These are phyloP conservation scores for Aphrophora alni DNA, from an alignment of 2,888 invertebrate species.

Conservation along the genomic window DNA sequence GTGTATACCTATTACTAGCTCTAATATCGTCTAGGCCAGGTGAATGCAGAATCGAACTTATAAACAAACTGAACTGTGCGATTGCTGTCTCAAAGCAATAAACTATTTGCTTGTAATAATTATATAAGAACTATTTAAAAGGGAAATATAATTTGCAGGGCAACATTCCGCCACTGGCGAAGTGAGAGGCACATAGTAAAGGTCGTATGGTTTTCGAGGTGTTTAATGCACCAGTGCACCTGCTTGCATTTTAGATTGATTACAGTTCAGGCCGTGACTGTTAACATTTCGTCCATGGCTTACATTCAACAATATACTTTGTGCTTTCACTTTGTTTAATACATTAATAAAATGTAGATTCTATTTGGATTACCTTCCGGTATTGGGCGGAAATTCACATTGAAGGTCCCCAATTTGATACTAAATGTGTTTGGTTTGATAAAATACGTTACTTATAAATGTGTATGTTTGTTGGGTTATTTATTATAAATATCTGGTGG, in stretches of 20 bases:
- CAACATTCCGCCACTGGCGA: neutral
- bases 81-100: neutral
- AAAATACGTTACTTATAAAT: too few species aligned
- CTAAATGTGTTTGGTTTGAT: too few species aligned
- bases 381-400: neutral
- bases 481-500: too few species aligned
- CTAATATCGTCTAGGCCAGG: too few species aligned
- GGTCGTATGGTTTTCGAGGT: neutral
- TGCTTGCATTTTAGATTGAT: neutral
- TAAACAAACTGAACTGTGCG: too few species aligned
- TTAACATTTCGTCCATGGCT: neutral
- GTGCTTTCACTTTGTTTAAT: neutral
- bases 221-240: slow-evolving; percentile 9
- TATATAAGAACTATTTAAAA: neutral
- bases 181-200: neutral
- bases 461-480: too few species aligned
- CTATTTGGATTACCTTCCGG: neutral
- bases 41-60: too few species aligned
- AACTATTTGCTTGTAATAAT: neutral
- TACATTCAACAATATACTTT: neutral
- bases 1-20: too few species aligned
- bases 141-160: neutral
- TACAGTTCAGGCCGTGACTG: neutral
- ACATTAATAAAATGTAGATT: neutral
- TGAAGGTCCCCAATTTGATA: too few species aligned